A percentile compares a stretch with the other conserved stretches of the same genome.
Evolutionary conservation across 2,888 invertebrate species (phyloP).

Genomic region (Tryphoninae sp.): DNA sequence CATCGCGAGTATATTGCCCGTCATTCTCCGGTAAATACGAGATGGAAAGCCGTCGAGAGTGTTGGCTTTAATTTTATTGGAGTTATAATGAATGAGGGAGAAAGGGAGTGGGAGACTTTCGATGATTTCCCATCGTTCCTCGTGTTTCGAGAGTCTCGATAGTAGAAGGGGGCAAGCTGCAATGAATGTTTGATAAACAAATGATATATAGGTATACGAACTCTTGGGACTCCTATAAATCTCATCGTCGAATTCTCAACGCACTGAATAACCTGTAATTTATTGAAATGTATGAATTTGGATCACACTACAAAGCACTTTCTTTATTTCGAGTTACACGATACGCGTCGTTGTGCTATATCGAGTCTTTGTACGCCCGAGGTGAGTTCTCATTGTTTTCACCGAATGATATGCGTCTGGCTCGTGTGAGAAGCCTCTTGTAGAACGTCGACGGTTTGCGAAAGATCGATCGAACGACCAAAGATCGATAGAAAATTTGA

Average conservation of each 20-base stretch:
- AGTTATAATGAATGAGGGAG: constrained; percentile 8
- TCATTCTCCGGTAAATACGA: constrained; percentile 47
- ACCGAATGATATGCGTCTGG: constrained; percentile 59
- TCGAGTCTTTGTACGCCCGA: constrained; percentile 56
- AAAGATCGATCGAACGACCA: constrained; percentile 19
- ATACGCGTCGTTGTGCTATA: constrained; percentile 36
- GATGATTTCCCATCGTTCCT: constrained; percentile 46
- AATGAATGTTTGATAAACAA: neutral
- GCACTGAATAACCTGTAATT: constrained; percentile 71
- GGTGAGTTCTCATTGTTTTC: constrained; percentile 61
- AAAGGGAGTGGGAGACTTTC: constrained; percentile 40
- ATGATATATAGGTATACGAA: neutral
- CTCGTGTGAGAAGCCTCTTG: constrained; percentile 26
- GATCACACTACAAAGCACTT: constrained; percentile 64
- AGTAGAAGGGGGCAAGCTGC: constrained; percentile 18
- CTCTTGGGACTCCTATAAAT: constrained; percentile 9
- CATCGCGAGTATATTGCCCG: constrained; percentile 6
- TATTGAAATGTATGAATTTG: constrained; percentile 73
- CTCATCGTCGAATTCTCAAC: constrained; percentile 69
- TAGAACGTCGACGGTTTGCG: neutral
- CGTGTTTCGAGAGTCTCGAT: constrained; percentile 24
- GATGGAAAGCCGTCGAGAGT: constrained; percentile 56
- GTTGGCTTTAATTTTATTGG: constrained; percentile 32
- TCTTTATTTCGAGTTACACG: constrained; percentile 64
- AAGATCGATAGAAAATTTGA: neutral